phyloP scores from a whole-genome alignment of 1,140 invertebrate species.

The Liolophura sinensis region DNA sequence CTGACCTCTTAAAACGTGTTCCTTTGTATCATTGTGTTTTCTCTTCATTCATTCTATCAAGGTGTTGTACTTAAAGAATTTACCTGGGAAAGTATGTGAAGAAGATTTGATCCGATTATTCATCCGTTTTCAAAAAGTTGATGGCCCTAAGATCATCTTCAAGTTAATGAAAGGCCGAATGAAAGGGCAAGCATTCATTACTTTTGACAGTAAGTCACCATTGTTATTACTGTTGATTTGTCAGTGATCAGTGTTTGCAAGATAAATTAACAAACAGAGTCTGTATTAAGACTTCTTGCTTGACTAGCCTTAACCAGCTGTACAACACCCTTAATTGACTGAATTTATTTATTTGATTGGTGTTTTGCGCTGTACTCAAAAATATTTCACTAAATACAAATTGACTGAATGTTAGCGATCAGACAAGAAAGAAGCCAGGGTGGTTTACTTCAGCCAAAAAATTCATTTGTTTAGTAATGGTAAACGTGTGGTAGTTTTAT shows the following conservation, averaged over 20 bases:
- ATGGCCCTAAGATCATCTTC: constrained; percentile 43
- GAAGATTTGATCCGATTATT: constrained; percentile 60
- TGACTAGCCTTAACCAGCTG: too few species aligned
- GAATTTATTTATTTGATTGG: too few species aligned
- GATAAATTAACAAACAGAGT: too few species aligned
- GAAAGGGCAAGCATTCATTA: constrained; percentile 66
- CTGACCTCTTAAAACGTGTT: not conserved
- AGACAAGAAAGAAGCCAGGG: too few species aligned
- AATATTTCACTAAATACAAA: too few species aligned
- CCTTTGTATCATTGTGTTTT: not conserved
- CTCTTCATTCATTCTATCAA: constrained; percentile 16
- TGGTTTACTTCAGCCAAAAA: too few species aligned
- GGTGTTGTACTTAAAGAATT: constrained; percentile 65
- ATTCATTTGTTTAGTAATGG: not conserved
- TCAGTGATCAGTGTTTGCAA: not conserved
- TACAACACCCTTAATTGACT: too few species aligned
- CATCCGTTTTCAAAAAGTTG: constrained; percentile 46
- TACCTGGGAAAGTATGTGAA: constrained; percentile 54
- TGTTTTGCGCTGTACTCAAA: too few species aligned
- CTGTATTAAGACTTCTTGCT: too few species aligned
- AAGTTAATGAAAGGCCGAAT: constrained; percentile 62
- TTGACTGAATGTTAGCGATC: too few species aligned
- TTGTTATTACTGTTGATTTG: not conserved
- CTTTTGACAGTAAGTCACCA: constrained; percentile 58
- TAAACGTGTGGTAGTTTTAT: too few species aligned